Base-by-base conservation (phyloP, 1,140 invertebrate genomes). In the Telenomus remus region DNA sequence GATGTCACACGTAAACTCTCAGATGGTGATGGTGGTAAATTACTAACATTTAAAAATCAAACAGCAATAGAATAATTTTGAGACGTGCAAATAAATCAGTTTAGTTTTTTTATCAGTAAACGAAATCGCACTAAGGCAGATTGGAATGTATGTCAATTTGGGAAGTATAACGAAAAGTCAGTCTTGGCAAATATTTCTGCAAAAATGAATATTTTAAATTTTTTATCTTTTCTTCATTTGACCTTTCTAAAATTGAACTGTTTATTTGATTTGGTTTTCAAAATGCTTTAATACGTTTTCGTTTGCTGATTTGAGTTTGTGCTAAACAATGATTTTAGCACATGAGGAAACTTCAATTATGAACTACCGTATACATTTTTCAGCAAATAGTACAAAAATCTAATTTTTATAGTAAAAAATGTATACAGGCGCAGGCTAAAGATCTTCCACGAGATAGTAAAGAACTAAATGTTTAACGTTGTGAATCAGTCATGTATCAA, bases 251-350 rank as follows among this genome's bases (percentile, higher is more conserved):
- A 39, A 9, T 39, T 11, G 3, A 3, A 39, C 3, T 9, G 37
- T 39, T 3, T 9, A 9, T 39, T 9, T 3, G 9, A 11, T 11
- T 39, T 9, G 37, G n/a, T 10, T 49, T 57, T 65, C 61, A 73
- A 65, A 65, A 65, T 73, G 68, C 68, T 63, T 71, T 63, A 71
- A 71, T 50, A 71, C 27, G 68, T 56, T 71, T 71, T 71, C 68
- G 68, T 71, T 71, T 63, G 57, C 68, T 71, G 68, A 71, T 47
- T 39, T 9, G 37, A 39, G 9, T 39, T 39, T 11, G 9, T 39
- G 37, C 9, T 39, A n/a, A 39, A 39, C 37, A 39, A 39, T 39
- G 2, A 39, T 9, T n/a, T n/a, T n/a, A 39, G 9, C 37, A 9
- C 8, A 9, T 27, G 6, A 27, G 19, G 19, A 27, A 27, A 27